A percentile compares a stretch with the other conserved stretches of the same genome.
Evolutionary conservation across 2,888 invertebrate genomes (phyloP).

Genomic region (Dione juno): DNA sequence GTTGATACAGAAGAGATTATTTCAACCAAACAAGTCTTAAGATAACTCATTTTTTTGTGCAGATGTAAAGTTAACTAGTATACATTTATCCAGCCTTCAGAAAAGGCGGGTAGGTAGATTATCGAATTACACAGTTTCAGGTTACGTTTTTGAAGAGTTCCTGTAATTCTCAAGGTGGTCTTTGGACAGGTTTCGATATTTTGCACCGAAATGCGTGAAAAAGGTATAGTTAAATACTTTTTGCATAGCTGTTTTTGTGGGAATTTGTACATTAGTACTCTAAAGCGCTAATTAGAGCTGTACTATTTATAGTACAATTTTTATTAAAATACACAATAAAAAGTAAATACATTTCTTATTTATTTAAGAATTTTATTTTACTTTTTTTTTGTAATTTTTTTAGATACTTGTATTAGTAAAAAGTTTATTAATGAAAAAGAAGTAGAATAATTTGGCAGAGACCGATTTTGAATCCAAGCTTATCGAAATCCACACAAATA

Average conservation of each 20-base stretch:
- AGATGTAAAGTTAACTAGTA: slow-evolving; percentile 1
- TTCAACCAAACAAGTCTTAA: slow-evolving; percentile 1
- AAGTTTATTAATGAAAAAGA: too few relatives aligned
- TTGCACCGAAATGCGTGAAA: slow-evolving; percentile 15
- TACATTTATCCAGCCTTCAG: slow-evolving; percentile 7
- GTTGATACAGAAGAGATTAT: neutral
- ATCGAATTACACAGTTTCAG: slow-evolving; percentile 23
- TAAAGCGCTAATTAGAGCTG: too few relatives aligned
- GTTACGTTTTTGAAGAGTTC: slow-evolving; percentile 21
- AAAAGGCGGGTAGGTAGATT: slow-evolving; percentile 12
- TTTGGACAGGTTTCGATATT: slow-evolving; percentile 18
- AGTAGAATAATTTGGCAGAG: too few relatives aligned
- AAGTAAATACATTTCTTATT: too few relatives aligned
- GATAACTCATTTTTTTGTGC: neutral
- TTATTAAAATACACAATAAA: too few relatives aligned
- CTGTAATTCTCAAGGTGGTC: slow-evolving; percentile 24
- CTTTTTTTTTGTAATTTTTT: too few relatives aligned
- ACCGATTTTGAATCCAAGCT: too few relatives aligned
- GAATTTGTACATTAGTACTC: neutral
- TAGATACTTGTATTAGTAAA: too few relatives aligned
- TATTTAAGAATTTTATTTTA: too few relatives aligned
- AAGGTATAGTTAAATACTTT: neutral
- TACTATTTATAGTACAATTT: too few relatives aligned
- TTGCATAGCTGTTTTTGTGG: neutral
- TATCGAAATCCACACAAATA: too few relatives aligned